phyloP scores from a whole-genome alignment of 2,113 vertebrate genomes.

The Neolamprologus falcicula region DNA sequence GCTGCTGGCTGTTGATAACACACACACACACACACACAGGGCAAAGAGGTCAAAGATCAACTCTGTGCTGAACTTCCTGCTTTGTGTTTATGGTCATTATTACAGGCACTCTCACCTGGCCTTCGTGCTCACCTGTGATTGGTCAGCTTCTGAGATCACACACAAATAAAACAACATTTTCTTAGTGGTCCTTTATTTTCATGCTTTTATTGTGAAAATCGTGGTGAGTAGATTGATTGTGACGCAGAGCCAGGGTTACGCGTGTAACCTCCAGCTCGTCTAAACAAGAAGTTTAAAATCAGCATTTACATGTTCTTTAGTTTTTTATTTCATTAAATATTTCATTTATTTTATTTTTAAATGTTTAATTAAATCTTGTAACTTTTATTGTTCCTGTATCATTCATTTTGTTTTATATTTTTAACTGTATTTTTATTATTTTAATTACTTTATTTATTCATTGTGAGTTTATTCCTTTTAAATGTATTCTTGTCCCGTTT shows the following conservation, averaged over 20 bases:
- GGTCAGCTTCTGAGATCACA: background rate
- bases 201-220: background rate
- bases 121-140: background rate
- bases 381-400: background rate
- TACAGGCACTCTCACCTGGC: background rate
- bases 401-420: background rate
- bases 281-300: background rate
- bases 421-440: background rate
- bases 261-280: background rate
- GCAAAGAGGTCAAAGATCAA: background rate
- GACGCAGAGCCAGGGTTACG: background rate
- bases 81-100: background rate
- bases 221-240: background rate
- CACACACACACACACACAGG: background rate
- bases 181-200: background rate
- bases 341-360: rapidly evolving
- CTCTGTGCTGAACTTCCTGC: background rate
- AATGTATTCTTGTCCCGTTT: background rate
- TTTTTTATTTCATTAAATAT: background rate
- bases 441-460: background rate
- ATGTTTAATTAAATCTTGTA: background rate
- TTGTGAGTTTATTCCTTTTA: background rate
- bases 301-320: background rate
- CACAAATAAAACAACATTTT: background rate
- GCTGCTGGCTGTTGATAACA: slow-evolving; percentile 23